A percentile compares a stretch with the other conserved stretches of the same genome.
These are phyloP conservation scores for Blera fallax DNA, from an alignment of 2,888 invertebrate species.

Conservation along the genomic window DNA sequence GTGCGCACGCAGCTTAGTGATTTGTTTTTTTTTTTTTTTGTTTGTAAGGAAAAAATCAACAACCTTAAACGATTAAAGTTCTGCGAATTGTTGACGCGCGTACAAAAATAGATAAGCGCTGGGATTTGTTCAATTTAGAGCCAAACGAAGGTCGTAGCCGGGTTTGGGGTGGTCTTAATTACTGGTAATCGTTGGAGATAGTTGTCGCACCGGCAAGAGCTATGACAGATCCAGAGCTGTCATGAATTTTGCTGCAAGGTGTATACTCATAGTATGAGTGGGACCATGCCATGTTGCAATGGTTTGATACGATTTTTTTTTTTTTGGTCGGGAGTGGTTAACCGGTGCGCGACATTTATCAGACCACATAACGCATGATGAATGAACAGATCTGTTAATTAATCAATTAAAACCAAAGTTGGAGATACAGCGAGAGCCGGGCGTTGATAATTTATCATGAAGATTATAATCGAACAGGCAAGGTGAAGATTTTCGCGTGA, in stretches of 20 bases:
- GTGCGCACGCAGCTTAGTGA: constrained; percentile 43
- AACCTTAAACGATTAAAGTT: constrained; percentile 62
- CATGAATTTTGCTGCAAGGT: background rate
- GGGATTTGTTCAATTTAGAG: constrained; percentile 21
- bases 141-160: constrained; percentile 54
- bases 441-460: constrained; percentile 10
- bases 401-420: constrained; percentile 58
- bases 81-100: constrained; percentile 55
- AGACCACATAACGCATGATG: constrained; percentile 41
- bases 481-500: constrained; percentile 57
- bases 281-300: constrained; percentile 41
- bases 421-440: constrained; percentile 18
- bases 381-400: constrained; percentile 65
- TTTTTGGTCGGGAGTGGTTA: constrained; percentile 47
- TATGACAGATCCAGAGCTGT: constrained; percentile 53
- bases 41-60: constrained; percentile 15
- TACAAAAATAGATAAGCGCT: constrained; percentile 31
- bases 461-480: constrained; percentile 48
- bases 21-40: background rate
- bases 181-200: constrained; percentile 50
- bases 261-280: background rate
- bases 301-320: background rate
- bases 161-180: constrained; percentile 70
- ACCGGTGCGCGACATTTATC: constrained; percentile 34
- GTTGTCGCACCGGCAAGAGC: constrained; percentile 44